Evolutionary conservation across 2,797 vertebrate species (phyloP), one percentile per base, ranked within the genome.

Genomic region (Spinus pinus): DNA sequence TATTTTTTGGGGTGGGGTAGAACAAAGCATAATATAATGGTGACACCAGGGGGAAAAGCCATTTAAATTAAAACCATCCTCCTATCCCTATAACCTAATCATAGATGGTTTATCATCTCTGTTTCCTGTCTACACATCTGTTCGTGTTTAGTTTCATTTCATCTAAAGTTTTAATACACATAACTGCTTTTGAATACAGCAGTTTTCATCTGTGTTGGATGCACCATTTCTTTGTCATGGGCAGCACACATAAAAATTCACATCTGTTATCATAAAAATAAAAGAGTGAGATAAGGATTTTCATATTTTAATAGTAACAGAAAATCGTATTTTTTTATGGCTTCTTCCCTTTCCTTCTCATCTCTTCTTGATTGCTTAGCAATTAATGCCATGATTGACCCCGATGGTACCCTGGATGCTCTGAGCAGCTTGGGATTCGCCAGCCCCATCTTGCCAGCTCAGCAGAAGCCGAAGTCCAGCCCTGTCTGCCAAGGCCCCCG

Each of bases 351-450:
- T 1, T 66, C 42, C 17, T n/a, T 37, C 12, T 79, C 42, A 35
- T 94, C 30, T 95, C 70, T 69, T 78, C 65, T 57, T 69, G 24
- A 12, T 50, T 83, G 70, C 56, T 84, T 93, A 99, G 99, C 98
- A 50, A 99, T 99, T 96, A 99, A 99, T 73, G 97, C 99, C 85
- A 99, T 99, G 99, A 99, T 99, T 47, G 99, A 99, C 97, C 99
- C 99, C 12, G 99, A 99, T 54, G 99, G 99, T 83, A 99, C 99
- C 73, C 97, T 99, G 94, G 99, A 99, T 46, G 99, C 99, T 66
- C 97, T 99, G 95, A 98, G 99, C 96, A 99, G 97, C 96, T 97
- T 99, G 83, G 98, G 98, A 88, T 98, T 99, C 27, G 79, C 97
- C 93, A 98, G 98, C 91, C 98, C 99, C 23, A 88, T 98, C 39